Base-by-base conservation (phyloP, 2,888 invertebrate genomes). In the Syrista parreyssii region DNA sequence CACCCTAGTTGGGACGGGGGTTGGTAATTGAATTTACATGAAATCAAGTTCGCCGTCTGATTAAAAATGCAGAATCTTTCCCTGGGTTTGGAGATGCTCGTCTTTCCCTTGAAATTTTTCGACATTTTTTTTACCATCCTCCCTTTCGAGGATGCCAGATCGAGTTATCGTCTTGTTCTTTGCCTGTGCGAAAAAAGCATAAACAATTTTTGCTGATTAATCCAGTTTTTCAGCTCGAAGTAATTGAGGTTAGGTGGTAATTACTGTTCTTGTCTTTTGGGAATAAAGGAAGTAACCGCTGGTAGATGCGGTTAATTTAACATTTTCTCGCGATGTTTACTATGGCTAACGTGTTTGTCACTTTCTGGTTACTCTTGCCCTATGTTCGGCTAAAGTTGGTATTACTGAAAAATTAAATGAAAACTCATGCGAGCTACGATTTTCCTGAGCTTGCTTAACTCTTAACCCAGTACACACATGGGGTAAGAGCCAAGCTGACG, bases 1-100 rank as follows among this genome's bases (percentile, higher is more conserved):
- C 68, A 72, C 73, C 68, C 35, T 68, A 76, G 15, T 73, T 68
- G 73, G 31, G 68, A 68, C 35, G 11, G 32, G 6, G 34, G 55
- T n/a, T 11, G 77, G 68, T 77, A 77, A 77, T 11, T 32, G 75
- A 77, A 77, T 77, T 77, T 77, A 77, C 77, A 75, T 77, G 75
- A 75, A 75, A 77, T 77, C 74, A 77, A 34, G 71, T 74, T 74
- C 77, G 75, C 69, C 74, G 69, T 30, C 69, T 68, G 69, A 75
- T 75, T 77, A 77, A 77, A 77, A 77, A 77, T 77, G 69, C 75
- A 77, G 75, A 68, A 69, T 36, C 40, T 69, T 71, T 69, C 75
- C 32, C 75, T 33, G 35, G 11, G 34, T 30, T 71, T 2, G 36
- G 32, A 30, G 71, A 71, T 36, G 34, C 69, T 12, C 32, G 55